These are phyloP conservation scores for Rhabdophis nuchalis DNA, from an alignment of 2,797 vertebrate species.

Conservation along the genomic window DNA sequence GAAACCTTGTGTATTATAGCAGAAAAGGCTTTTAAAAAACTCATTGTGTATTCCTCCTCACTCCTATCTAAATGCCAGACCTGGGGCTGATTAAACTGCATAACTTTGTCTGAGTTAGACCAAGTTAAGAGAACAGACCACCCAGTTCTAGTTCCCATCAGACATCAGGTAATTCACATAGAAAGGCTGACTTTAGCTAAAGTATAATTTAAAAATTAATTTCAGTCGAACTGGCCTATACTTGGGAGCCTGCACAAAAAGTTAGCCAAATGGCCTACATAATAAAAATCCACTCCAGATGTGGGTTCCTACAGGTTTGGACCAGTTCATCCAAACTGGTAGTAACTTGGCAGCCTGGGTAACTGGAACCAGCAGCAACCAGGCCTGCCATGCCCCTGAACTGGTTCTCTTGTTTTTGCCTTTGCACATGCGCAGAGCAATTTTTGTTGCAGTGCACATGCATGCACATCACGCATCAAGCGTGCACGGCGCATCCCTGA, in stretches of 20 bases:
- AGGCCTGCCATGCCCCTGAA: too few species aligned
- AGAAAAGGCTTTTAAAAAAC: neutral
- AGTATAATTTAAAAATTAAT: neutral
- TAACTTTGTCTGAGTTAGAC: neutral
- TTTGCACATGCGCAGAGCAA: too few species aligned
- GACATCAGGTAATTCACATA: neutral
- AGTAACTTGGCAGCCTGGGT: too few species aligned
- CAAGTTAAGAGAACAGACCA: neutral
- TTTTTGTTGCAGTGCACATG: too few species aligned
- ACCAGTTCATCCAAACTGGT: too few species aligned
- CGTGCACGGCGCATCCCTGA: too few species aligned
- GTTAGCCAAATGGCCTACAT: neutral
- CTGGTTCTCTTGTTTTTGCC: too few species aligned
- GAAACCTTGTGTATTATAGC: neutral
- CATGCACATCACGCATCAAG: too few species aligned
- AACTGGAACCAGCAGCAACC: too few species aligned
- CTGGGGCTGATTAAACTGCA: too few species aligned
- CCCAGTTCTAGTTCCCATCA: neutral
- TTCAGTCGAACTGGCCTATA: neutral
- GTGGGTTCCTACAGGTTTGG: too few species aligned
- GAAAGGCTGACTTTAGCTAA: neutral
- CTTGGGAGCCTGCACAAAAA: neutral
- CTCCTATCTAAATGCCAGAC: neutral
- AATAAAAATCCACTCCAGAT: neutral
- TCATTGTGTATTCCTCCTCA: neutral